Percentiles rank a stretch among this genome's conserved stretches.
Evolutionary conservation across 2,797 vertebrate species (phyloP).

Genomic region (Sebastes goodei): DNA sequence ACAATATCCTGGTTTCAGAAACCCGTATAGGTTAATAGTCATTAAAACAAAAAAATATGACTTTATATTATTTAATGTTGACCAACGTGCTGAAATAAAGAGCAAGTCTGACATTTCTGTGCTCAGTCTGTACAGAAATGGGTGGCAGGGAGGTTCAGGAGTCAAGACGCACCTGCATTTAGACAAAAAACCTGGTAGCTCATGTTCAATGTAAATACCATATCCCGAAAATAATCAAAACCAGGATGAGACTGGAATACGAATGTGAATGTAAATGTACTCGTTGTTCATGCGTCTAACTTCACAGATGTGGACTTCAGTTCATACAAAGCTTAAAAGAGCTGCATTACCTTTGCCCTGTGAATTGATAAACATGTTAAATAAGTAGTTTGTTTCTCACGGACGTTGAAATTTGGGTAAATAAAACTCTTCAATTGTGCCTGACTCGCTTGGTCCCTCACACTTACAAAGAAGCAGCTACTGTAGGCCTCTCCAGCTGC

Average conservation of each 20-base stretch:
- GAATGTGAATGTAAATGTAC: neutral
- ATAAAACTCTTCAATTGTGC: neutral
- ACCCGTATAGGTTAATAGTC: neutral
- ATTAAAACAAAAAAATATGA: neutral
- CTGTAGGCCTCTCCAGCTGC: constrained; percentile 5
- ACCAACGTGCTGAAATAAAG: neutral
- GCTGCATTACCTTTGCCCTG: neutral
- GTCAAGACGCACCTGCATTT: neutral
- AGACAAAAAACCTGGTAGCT: neutral
- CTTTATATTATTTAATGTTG: neutral
- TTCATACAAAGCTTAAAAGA: neutral
- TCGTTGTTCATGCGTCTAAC: neutral
- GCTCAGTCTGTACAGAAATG: neutral
- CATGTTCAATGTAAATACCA: neutral
- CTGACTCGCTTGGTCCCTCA: neutral
- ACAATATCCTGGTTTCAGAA: neutral
- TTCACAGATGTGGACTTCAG: neutral
- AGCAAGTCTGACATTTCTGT: neutral
- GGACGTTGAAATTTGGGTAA: neutral
- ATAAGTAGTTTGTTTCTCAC: neutral
- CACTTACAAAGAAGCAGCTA: neutral
- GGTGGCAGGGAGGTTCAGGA: neutral
- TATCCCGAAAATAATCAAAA: neutral
- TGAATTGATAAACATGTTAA: neutral
- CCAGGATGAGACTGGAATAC: neutral